Evolutionary conservation across 2,888 invertebrate genomes (phyloP), one percentile per base, ranked within the genome.

Genomic region (Mythimna loreyi): DNA sequence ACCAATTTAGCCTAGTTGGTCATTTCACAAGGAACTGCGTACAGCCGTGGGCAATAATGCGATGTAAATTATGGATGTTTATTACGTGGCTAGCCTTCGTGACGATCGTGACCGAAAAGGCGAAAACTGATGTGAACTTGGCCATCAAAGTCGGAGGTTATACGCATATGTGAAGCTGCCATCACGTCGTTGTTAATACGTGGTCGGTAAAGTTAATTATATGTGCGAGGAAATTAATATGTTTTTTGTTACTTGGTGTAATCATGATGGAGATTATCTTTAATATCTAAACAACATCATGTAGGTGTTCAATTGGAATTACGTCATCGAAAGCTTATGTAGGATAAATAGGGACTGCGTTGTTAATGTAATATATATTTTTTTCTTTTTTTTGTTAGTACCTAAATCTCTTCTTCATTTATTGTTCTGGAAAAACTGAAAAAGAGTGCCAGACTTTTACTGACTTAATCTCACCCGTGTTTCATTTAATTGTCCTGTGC

Each of bases 1-100:
- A 91, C 90, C 89, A 92, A 94, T 93, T 92, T 89, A 89, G 73
- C 81, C 68, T 80, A 85, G 84, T 87, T 85, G 82, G 83, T 86
- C 83, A 85, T 89, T 89, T 88, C 79, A 81, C 61, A 72, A 80
- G 83, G 79, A 83, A 85, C 67, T 75, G 49, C 33, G 67, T 59
- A 55, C 30, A 71, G 60, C 72, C 67, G 80, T 77, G 70, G 72
- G 78, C 75, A 78, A 78, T 73, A 82, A 82, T 72, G 53, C 43
- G 64, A 84, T 72, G 75, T 82, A 80, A 81, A 85, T 86, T 87
- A 82, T 86, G 83, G 85, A 86, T 85, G 68, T 89, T 90, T 89
- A 92, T 89, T 84, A 84, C 61, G 79, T 82, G 66, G 89, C 80
- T 89, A 88, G 84, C 91, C 92, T 92, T 92, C 88, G 82, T 83